phyloP scores from a whole-genome alignment of 2,888 invertebrate genomes.

The Xestia xanthographa region DNA sequence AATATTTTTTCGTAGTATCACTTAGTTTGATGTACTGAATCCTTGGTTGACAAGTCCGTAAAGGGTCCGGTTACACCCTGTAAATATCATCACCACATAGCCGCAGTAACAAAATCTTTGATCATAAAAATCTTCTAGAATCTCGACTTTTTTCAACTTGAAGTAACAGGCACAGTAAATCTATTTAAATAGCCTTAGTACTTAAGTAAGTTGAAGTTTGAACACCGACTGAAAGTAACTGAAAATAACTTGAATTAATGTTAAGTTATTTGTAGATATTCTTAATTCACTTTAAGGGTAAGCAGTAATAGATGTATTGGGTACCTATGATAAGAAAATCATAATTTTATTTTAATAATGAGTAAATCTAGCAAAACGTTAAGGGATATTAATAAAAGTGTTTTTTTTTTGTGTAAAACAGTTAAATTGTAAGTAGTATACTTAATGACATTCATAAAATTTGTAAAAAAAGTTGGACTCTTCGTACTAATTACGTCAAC shows the following conservation, averaged over 20 bases:
- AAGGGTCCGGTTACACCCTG: background rate
- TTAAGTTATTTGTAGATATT: slow-evolving; percentile 11
- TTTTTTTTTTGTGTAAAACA: too few species aligned
- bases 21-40: background rate
- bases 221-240: slow-evolving; percentile 3
- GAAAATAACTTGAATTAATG: slow-evolving; percentile 11
- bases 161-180: slow-evolving; percentile 39
- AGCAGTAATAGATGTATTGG: background rate
- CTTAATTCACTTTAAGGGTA: background rate
- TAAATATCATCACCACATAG: background rate
- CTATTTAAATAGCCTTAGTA: slow-evolving; percentile 32
- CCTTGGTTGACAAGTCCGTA: too few species aligned
- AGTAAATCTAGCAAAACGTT: background rate
- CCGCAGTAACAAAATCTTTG: background rate
- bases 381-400: too few species aligned
- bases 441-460: background rate
- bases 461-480: background rate
- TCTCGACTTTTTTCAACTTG: slow-evolving; percentile 6
- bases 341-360: background rate
- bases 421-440: background rate
- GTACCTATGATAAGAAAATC: background rate
- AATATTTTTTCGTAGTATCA: too few species aligned
- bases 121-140: slow-evolving; percentile 3
- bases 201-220: slow-evolving; percentile 34
- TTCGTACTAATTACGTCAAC: background rate